A percentile compares a stretch with the other conserved stretches of the same genome.
Evolutionary conservation across 1,140 invertebrate genomes (phyloP).

Genomic region (Drosophila malerkotliana): DNA sequence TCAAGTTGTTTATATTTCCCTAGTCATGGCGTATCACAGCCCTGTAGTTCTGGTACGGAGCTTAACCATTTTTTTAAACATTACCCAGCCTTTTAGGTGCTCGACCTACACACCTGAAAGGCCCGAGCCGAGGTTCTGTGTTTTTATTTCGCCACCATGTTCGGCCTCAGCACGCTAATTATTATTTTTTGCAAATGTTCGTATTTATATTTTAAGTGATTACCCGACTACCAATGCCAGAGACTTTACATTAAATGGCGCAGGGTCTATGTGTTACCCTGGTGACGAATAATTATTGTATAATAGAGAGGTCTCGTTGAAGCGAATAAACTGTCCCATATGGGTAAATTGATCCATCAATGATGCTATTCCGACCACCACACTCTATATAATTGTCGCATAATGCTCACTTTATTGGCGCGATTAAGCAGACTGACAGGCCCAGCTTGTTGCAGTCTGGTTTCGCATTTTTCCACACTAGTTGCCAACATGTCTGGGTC

Average conservation of each 20-base stretch:
- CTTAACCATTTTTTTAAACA: conserved; percentile 18
- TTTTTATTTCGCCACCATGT: neutral
- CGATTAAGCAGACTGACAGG: conserved; percentile 22
- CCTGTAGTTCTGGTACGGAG: conserved; percentile 10
- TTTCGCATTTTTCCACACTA: conserved; percentile 26
- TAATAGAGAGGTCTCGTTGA: conserved; percentile 20
- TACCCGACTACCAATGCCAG: conserved; percentile 18
- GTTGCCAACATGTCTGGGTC: conserved; percentile 17
- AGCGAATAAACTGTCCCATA: conserved; percentile 42
- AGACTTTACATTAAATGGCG: conserved; percentile 1
- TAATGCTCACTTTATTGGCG: conserved; percentile 33
- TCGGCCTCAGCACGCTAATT: conserved; percentile 51
- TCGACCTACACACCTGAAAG: conserved; percentile 25
- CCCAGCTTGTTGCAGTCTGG: neutral
- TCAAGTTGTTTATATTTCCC: conserved; percentile 14
- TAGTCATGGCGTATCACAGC: conserved; percentile 7
- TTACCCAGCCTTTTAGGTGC: conserved; percentile 14
- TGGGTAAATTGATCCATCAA: conserved; percentile 33
- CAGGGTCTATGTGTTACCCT: conserved; percentile 1
- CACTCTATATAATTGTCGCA: conserved; percentile 24
- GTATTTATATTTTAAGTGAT: conserved; percentile 31
- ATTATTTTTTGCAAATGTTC: conserved; percentile 35
- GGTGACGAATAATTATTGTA: conserved; percentile 34
- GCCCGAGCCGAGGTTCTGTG: conserved; percentile 15
- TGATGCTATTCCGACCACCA: conserved; percentile 15